These are phyloP conservation scores for Calameuta filiformis DNA, from an alignment of 2,888 invertebrate species.

Conservation along the genomic window DNA sequence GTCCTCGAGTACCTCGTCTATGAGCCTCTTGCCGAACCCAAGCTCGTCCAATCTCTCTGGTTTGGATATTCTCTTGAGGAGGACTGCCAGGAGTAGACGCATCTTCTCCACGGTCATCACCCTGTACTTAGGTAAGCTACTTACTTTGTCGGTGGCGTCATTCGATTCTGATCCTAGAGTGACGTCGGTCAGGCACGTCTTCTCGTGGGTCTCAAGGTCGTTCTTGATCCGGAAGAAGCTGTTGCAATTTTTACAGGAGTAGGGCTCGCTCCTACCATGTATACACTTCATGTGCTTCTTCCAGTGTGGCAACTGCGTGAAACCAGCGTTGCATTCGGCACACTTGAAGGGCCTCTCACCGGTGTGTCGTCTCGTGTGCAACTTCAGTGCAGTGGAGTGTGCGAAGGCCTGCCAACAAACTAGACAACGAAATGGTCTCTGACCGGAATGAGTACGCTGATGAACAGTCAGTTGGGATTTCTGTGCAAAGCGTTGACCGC, in stretches of 20 bases:
- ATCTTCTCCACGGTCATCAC: conserved; percentile 79
- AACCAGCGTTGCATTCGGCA: conserved; percentile 72
- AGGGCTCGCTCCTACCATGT: conserved; percentile 82
- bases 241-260: conserved; percentile 79
- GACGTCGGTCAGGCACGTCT: conserved; percentile 42
- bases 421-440: conserved; percentile 83
- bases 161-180: neutral
- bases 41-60: conserved; percentile 80
- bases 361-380: conserved; percentile 85
- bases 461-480: conserved; percentile 87
- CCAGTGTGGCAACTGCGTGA: conserved; percentile 86
- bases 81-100: conserved; percentile 82
- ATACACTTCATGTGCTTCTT: conserved; percentile 90
- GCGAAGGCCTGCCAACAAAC: conserved; percentile 85
- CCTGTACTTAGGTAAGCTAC: conserved; percentile 63
- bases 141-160: conserved; percentile 23
- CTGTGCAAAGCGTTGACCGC: conserved; percentile 84
- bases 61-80: conserved; percentile 86
- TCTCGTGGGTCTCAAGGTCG: conserved; percentile 76
- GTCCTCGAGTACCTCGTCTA: conserved; percentile 84
- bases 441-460: conserved; percentile 85
- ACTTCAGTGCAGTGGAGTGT: conserved; percentile 85
- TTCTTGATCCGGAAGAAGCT: conserved; percentile 81
- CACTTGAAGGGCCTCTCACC: conserved; percentile 88
- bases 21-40: conserved; percentile 80